Conservation (phyloP, 2,888 invertebrate species). For the Lottia gigantea region DNA sequence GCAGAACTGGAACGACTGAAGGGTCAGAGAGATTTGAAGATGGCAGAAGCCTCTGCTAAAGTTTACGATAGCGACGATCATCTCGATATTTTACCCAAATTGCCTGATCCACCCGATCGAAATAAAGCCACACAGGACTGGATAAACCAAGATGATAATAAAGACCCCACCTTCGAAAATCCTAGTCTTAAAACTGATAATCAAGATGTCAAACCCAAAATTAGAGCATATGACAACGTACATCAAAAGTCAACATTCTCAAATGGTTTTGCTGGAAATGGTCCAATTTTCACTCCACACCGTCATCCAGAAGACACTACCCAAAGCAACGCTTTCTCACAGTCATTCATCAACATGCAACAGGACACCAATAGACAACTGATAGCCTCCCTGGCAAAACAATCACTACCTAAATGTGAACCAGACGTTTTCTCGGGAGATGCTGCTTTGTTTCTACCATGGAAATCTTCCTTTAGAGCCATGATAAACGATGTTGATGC, state of each 20-base stretch:
- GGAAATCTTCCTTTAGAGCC: neutral
- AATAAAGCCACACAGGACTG: neutral
- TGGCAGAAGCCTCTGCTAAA: neutral
- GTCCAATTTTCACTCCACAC: neutral
- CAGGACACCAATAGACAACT: neutral
- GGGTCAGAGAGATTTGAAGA: neutral
- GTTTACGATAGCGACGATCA: neutral
- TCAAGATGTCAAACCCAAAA: too few species aligned
- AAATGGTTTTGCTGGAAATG: slow-evolving; percentile 3
- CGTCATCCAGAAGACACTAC: neutral
- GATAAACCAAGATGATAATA: neutral
- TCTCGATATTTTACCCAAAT: neutral
- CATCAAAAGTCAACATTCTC: too few species aligned
- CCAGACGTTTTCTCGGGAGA: neutral
- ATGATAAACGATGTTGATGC: neutral
- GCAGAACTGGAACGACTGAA: neutral
- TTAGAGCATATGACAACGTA: too few species aligned
- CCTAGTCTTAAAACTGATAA: neutral
- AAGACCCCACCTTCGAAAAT: neutral
- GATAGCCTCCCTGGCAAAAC: neutral
- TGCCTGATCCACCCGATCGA: neutral
- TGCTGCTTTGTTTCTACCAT: neutral
- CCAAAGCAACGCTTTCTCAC: neutral
- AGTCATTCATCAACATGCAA: neutral
- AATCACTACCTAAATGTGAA: slow-evolving; percentile 1